These are phyloP conservation scores for Bilobella aurantiaca DNA, from an alignment of 1,140 invertebrate genomes.

Conservation along the genomic window DNA sequence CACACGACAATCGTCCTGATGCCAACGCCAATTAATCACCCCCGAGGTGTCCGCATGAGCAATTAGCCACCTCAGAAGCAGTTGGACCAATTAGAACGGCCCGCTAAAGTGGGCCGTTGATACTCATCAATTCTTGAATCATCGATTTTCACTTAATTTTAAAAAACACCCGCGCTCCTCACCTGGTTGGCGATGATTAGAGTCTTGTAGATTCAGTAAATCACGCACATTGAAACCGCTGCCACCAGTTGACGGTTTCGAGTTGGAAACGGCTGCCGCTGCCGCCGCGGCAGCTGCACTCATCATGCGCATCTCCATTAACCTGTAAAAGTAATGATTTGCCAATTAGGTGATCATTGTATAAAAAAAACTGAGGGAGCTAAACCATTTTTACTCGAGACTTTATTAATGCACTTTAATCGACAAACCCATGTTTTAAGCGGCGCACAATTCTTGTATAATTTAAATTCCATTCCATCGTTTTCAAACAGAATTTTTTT, in stretches of 20 bases:
- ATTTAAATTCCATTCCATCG: too few relatives aligned
- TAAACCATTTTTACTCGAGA: too few relatives aligned
- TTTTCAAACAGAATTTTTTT: too few relatives aligned
- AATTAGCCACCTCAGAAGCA: too few relatives aligned
- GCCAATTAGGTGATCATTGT: too few relatives aligned
- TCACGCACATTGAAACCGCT: constrained; percentile 13
- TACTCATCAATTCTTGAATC: neutral
- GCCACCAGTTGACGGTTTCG: constrained; percentile 1
- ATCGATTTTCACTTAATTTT: neutral
- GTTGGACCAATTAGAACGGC: neutral
- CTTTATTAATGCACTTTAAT: too few relatives aligned
- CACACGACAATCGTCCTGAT: neutral
- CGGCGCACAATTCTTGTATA: too few relatives aligned
- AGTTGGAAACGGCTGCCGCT: neutral
- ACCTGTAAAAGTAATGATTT: constrained; percentile 1
- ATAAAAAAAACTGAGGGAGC: neutral
- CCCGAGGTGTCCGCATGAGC: neutral
- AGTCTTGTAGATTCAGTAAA: constrained; percentile 1
- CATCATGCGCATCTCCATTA: constrained; percentile 13
- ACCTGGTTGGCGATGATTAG: constrained; percentile 2
- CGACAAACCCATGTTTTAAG: too few relatives aligned
- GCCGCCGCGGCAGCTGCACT: constrained; percentile 9
- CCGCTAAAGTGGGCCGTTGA: too few relatives aligned
- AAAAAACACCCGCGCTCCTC: neutral
- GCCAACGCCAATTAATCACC: neutral